Evolutionary conservation across 2,888 invertebrate genomes (phyloP).

Genomic region (Arctia plantaginis): DNA sequence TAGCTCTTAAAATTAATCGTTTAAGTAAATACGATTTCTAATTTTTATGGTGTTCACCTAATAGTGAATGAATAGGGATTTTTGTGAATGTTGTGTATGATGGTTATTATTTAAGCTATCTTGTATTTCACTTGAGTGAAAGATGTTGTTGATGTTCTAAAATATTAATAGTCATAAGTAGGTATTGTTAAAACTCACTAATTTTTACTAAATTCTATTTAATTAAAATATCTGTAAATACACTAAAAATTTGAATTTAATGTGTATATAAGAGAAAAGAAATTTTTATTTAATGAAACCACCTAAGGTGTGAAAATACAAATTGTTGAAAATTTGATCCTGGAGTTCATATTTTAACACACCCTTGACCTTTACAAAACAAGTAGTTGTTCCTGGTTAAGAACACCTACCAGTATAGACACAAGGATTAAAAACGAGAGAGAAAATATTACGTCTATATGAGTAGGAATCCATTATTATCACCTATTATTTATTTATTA

Average conservation of each 20-base stretch:
- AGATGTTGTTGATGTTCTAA: constrained; percentile 86
- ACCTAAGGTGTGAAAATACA: constrained; percentile 86
- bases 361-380: constrained; percentile 5
- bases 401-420: constrained; percentile 20
- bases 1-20: constrained; percentile 57
- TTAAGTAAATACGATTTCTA: constrained; percentile 57
- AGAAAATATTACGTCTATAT: too few relatives aligned
- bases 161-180: constrained; percentile 80
- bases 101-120: constrained; percentile 73
- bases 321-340: constrained; percentile 82
- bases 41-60: constrained; percentile 71
- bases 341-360: constrained; percentile 57
- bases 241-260: constrained; percentile 86
- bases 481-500: too few relatives aligned
- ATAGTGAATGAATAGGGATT: constrained; percentile 71
- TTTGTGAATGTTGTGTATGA: constrained; percentile 76
- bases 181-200: constrained; percentile 86
- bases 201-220: constrained; percentile 87
- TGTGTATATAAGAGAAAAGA: constrained; percentile 85
- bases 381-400: too few relatives aligned
- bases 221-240: constrained; percentile 88
- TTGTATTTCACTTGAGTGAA: constrained; percentile 81
- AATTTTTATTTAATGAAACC: constrained; percentile 84
- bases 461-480: too few relatives aligned
- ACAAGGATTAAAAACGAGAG: too few relatives aligned